These are phyloP conservation scores for Megaptera novaeangliae DNA, from an alignment of 2,113 vertebrate genomes.

Conservation along the genomic window DNA sequence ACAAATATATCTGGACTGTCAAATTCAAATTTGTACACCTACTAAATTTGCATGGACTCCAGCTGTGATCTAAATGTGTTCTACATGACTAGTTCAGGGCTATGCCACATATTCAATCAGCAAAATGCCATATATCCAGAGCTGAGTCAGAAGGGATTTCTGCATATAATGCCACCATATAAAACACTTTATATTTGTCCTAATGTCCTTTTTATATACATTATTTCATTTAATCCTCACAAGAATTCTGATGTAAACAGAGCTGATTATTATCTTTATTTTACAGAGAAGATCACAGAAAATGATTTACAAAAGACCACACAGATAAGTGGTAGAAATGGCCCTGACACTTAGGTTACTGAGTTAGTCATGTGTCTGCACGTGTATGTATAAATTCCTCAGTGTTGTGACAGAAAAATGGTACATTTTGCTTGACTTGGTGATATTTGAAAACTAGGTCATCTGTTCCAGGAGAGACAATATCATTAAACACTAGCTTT, in stretches of 20 bases:
- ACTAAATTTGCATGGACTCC: not conserved
- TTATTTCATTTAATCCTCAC: not conserved
- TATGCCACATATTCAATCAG: not conserved
- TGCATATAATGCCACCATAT: not conserved
- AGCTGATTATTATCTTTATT: not conserved
- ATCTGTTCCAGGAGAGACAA: constrained; percentile 9
- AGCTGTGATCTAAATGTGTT: constrained; percentile 13
- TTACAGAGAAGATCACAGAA: not conserved
- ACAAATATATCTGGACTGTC: not conserved
- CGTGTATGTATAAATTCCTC: not conserved
- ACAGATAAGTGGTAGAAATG: not conserved
- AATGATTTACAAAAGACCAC: not conserved
- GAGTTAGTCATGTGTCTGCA: not conserved
- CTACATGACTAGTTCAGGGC: not conserved
- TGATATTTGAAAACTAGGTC: constrained; percentile 50
- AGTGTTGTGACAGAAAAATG: constrained; percentile 6
- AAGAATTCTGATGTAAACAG: not conserved
- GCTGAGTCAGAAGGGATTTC: not conserved
- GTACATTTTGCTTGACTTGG: constrained; percentile 21
- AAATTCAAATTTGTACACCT: not conserved
- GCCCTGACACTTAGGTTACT: not conserved
- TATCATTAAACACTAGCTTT: constrained; percentile 12
- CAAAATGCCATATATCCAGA: not conserved
- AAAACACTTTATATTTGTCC: not conserved
- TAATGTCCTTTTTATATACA: not conserved